Conservation (phyloP, 30 jellyfish, hydroid and myxozoan species). For the Aurelia sp. region DNA sequence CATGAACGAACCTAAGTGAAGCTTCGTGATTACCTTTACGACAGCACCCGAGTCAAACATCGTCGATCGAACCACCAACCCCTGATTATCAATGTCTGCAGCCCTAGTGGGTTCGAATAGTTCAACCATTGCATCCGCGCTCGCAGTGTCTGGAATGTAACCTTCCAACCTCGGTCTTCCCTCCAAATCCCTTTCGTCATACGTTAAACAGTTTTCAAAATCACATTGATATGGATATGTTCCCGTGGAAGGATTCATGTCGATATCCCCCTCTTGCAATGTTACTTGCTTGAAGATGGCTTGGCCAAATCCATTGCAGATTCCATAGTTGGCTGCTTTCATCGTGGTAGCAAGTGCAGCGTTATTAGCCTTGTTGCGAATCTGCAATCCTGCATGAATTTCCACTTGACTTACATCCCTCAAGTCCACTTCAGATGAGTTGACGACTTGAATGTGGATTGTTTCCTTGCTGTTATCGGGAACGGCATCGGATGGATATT, state of each 20-base stretch:
- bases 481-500: constrained; percentile 1
- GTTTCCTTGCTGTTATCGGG: constrained; percentile 4
- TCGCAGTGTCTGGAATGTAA: too few species aligned
- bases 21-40: too few species aligned
- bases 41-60: too few species aligned
- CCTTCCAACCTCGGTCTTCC: not conserved
- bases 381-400: not conserved
- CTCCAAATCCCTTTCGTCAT: not conserved
- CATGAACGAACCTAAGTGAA: too few species aligned
- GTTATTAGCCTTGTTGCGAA: too few species aligned
- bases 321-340: not conserved
- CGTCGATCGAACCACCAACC: too few species aligned
- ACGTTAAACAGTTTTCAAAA: not conserved
- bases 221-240: constrained; percentile 6
- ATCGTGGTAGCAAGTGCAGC: too few species aligned
- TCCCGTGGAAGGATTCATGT: not conserved
- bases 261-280: constrained; percentile 10
- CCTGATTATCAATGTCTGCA: too few species aligned
- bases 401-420: not conserved
- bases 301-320: not conserved
- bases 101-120: too few species aligned
- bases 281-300: not conserved
- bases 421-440: not conserved
- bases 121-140: too few species aligned
- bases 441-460: not conserved